Evolutionary conservation across 2,888 invertebrate genomes (phyloP), one percentile per base, ranked within the genome.

Genomic region (Drosophila prostipennis): DNA sequence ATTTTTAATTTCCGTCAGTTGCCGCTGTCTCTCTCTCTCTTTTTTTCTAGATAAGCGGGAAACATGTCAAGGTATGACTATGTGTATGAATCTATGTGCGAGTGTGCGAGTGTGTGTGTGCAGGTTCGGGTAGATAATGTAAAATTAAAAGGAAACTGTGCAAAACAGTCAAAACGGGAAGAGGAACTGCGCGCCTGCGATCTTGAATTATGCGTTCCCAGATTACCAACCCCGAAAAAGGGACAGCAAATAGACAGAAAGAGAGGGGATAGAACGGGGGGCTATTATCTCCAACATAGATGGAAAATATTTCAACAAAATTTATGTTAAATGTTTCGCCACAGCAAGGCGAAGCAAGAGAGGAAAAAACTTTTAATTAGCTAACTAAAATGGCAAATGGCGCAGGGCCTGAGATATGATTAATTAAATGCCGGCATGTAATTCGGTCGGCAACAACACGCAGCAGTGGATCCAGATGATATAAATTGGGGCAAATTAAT

Each of bases 1-100:
- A 88, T 84, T 87, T 84, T 84, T 84, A 84, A 84, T 84, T 84
- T 84, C 84, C 84, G 84, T 84, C 84, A 79, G 74, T 77, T 75
- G 64, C 72, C 51, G 76, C 79, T 56, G 45, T 37, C 45, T 37
- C 72, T 42, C 23, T 51, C 36, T 51, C 45, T 37, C 51, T 80
- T 72, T 77, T 74, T 74, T 79, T 71, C 61, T 72, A 79, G 88
- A 87, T 87, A 82, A 87, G 78, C 86, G 86, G 55, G 77, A 69
- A 87, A 74, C 83, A 85, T 84, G 83, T 87, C 88, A 83, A 80
- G 87, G 81, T 87, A 61, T 61, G 64, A 56, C 71, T 54, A 48
- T 52, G 40, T 55, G 29, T 56, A 19, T 45, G 37, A 26, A 26
- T 10, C 32, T 46, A 32, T 32, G 32, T 26, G 6, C 23, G 23